Evolutionary conservation across 2,888 invertebrate species (phyloP), one percentile per base, ranked within the genome.

Genomic region (Cyclophora punctaria): DNA sequence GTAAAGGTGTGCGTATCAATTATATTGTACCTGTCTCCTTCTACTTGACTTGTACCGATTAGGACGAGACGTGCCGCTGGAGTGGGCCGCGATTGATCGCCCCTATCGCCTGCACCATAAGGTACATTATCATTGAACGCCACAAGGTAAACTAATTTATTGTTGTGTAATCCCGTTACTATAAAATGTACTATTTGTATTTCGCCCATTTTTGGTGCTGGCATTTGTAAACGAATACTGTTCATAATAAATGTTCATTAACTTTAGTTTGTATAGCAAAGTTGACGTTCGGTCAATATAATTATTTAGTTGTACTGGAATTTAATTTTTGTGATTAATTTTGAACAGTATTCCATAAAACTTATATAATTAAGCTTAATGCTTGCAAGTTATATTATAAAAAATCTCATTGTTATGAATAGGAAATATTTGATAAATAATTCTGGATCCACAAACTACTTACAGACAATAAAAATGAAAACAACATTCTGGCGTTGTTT

Each of bases 291-390:
- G 20, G 20, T 20, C 20, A 20, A 20, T 20, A 2, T n/a, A n/a
- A n/a, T 20, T 20, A 20, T 20, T 20, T 20, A 20, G 20, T 20
- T 2, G 20, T 20, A 20, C 20, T 20, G 20, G 20, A 20, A 20
- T 20, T 20, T 20, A 20, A 20, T 20, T 20, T 20, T 20, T 20
- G 20, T 20, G 20, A 47, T 57, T 61, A 56, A 59, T 68, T 66
- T 59, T 56, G 71, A 71, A 71, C 74, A 71, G 70, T 54, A 67
- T 72, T 71, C 67, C 48, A 67, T 71, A 63, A 61, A 68, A 37
- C 5, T 37, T 37, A 5, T 69, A 66, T 63, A 56, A 58, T 60
- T 66, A 67, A 68, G 72, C 72, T 73, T 71, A 64, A 44, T 63
- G 76, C 75, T 71, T 71, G 73, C 66, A 67, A 66, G 68, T 66